phyloP scores from a whole-genome alignment of 2,113 vertebrate genomes.

The Ariopsis seemanni region DNA sequence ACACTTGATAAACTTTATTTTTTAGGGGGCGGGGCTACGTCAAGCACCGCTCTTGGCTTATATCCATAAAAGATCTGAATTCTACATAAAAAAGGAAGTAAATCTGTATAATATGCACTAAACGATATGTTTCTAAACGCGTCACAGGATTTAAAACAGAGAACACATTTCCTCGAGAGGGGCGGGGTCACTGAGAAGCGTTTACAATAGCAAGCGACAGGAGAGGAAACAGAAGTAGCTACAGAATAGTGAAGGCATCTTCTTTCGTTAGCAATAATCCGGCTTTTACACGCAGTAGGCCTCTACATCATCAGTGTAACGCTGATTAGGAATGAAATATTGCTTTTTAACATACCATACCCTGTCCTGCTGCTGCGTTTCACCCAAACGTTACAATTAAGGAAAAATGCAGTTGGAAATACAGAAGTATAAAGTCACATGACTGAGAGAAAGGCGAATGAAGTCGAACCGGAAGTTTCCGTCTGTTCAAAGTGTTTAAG shows the following conservation, averaged over 20 bases:
- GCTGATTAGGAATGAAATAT: constrained; percentile 49
- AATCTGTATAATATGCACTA: constrained; percentile 54
- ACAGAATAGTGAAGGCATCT: constrained; percentile 59
- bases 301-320: constrained; percentile 34
- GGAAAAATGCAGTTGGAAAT: constrained; percentile 14
- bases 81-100: constrained; percentile 47
- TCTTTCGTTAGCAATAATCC: constrained; percentile 44
- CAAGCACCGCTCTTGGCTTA: constrained; percentile 43
- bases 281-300: constrained; percentile 35
- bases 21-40: constrained; percentile 59
- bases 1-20: constrained; percentile 51
- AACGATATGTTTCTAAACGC: constrained; percentile 52
- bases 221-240: constrained; percentile 53
- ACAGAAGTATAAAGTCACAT: constrained; percentile 2
- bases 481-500: not conserved
- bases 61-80: constrained; percentile 46
- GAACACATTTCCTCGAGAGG: constrained; percentile 34
- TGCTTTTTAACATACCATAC: constrained; percentile 58
- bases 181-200: constrained; percentile 34
- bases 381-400: constrained; percentile 43
- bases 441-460: not conserved
- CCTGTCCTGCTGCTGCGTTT: constrained; percentile 49
- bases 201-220: constrained; percentile 57
- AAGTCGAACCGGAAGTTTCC: not conserved
- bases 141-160: constrained; percentile 46